Conservation (phyloP, 2,113 vertebrate species). For the Raphicerus campestris region DNA sequence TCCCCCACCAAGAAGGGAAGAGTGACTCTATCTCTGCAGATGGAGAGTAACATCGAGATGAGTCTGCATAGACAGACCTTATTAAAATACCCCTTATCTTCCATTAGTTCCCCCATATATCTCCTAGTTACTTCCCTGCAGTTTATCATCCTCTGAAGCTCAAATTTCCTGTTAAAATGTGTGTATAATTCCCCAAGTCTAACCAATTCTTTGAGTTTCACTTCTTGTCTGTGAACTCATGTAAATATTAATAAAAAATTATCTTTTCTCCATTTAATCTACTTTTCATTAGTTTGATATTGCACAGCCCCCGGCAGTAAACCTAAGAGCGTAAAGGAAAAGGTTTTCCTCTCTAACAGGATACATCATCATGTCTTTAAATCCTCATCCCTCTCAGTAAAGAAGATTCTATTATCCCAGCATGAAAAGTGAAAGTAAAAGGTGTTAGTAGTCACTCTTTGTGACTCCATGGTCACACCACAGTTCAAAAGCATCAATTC, state of each 20-base stretch:
- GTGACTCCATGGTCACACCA: background rate
- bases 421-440: background rate
- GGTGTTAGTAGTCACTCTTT: background rate
- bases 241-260: background rate
- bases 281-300: background rate
- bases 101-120: background rate
- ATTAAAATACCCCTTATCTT: background rate
- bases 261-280: background rate
- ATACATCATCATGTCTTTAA: background rate
- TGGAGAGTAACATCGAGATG: background rate
- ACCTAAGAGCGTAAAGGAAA: background rate
- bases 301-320: background rate
- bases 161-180: background rate
- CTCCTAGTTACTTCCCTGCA: background rate
- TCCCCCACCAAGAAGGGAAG: background rate
- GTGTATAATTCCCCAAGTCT: background rate
- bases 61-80: background rate
- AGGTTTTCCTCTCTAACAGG: background rate
- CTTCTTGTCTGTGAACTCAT: background rate
- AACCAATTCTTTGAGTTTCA: background rate
- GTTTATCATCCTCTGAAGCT: background rate
- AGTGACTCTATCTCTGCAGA: background rate
- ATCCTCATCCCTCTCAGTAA: background rate
- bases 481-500: too few species aligned
- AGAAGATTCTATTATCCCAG: background rate